Percentiles rank a stretch among this genome's conserved stretches.
Evolutionary conservation across 2,797 vertebrate species (phyloP).

Genomic region (Gobionotothen gibberifrons): DNA sequence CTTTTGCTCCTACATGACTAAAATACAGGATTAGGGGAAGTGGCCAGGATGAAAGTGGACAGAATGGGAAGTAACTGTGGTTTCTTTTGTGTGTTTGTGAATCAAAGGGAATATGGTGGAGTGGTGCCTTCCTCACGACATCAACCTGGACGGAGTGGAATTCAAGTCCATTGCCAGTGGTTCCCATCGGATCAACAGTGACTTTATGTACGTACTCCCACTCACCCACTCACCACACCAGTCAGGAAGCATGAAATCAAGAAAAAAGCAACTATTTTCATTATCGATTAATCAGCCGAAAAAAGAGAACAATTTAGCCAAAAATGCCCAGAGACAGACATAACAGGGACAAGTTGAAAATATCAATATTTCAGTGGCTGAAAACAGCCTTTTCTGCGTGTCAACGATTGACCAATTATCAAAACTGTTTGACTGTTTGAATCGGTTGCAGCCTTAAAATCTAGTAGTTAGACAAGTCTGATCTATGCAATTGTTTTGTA

Average conservation of each 20-base stretch:
- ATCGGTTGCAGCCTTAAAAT: not conserved
- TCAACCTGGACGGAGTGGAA: constrained; percentile 96
- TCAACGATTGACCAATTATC: no score
- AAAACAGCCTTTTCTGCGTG: no score
- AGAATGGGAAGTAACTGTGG: constrained; percentile 30
- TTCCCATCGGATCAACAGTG: constrained; percentile 95
- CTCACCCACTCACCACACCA: not conserved
- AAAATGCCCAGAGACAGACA: no score
- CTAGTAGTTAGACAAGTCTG: not conserved
- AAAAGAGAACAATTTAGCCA: no score
- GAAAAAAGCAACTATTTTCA: no score
- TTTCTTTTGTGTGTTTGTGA: constrained; percentile 40
- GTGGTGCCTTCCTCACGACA: constrained; percentile 96
- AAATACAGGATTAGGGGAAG: constrained; percentile 53
- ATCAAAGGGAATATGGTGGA: constrained; percentile 95
- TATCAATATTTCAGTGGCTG: no score
- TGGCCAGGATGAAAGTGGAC: constrained; percentile 49
- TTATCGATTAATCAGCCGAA: no score
- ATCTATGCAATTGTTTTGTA: not conserved
- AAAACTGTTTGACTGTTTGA: no score
- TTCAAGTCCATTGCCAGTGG: constrained; percentile 99
- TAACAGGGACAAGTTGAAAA: no score
- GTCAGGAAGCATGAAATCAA: not conserved
- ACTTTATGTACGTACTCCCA: constrained; percentile 91
- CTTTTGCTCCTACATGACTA: constrained; percentile 12